Evolutionary conservation across 2,888 invertebrate species (phyloP).

Genomic region (Barypeithes pellucidus): DNA sequence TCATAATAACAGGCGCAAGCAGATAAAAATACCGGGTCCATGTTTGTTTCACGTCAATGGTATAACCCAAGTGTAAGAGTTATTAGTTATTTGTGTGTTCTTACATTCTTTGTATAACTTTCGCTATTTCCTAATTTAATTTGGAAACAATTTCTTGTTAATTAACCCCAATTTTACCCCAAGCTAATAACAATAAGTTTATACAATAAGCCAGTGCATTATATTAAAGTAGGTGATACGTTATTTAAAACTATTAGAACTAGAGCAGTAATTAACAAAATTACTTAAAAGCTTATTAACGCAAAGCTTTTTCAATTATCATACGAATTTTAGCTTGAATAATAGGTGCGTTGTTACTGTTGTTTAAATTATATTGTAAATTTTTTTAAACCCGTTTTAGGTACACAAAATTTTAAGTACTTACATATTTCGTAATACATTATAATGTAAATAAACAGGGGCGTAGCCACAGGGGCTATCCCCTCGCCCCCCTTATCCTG

Average conservation of each 20-base stretch:
- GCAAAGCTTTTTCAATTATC: background rate
- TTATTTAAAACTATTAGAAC: background rate
- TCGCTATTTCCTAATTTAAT: background rate
- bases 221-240: slow-evolving; percentile 5
- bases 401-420: too few species aligned
- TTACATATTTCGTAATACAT: too few species aligned
- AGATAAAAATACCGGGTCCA: too few species aligned
- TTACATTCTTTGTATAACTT: background rate
- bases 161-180: background rate
- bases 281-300: slow-evolving; percentile 3
- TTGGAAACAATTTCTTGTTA: background rate
- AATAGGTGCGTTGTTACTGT: background rate
- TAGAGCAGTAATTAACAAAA: slow-evolving; percentile 6
- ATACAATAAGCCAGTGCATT: background rate
- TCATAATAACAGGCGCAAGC: too few species aligned
- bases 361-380: background rate
- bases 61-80: too few species aligned
- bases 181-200: background rate
- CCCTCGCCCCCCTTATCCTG: too few species aligned
- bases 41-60: too few species aligned
- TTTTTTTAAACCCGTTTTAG: too few species aligned
- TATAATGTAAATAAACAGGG: too few species aligned
- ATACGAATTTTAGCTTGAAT: background rate
- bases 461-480: too few species aligned
- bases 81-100: too few species aligned